Conservation (phyloP, 2,797 vertebrate species). For the Hydrolagus colliei region DNA sequence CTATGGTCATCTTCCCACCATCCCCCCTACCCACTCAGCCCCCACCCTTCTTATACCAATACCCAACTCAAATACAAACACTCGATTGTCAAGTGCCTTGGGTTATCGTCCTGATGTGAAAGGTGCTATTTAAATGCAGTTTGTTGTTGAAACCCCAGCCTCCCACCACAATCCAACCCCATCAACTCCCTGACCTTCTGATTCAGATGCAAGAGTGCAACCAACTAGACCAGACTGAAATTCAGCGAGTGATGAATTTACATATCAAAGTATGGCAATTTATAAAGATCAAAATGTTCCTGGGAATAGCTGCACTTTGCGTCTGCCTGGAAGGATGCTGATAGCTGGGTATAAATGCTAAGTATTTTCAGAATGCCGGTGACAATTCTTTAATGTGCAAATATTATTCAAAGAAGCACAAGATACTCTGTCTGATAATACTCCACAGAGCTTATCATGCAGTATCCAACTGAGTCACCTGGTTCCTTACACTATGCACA, state of each 20-base stretch:
- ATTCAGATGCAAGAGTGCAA: too few relatives aligned
- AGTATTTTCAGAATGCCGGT: background rate
- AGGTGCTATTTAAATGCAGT: too few relatives aligned
- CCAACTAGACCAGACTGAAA: background rate
- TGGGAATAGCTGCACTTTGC: slow-evolving; percentile 19
- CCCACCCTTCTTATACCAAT: too few relatives aligned
- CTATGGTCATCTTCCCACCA: too few relatives aligned
- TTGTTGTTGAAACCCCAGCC: too few relatives aligned
- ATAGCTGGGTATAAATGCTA: background rate
- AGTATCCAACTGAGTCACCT: background rate
- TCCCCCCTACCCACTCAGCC: too few relatives aligned
- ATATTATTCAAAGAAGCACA: slow-evolving; percentile 10
- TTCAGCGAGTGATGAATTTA: background rate
- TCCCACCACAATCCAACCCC: too few relatives aligned
- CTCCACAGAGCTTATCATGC: background rate
- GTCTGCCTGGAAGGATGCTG: slow-evolving; percentile 3
- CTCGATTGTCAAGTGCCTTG: too few relatives aligned
- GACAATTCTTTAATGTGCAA: background rate
- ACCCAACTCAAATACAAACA: too few relatives aligned
- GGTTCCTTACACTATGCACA: slow-evolving; percentile 2
- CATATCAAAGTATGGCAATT: slow-evolving; percentile 31
- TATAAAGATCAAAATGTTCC: slow-evolving; percentile 16
- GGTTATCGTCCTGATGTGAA: too few relatives aligned
- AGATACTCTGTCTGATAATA: slow-evolving; percentile 33
- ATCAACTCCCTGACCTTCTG: too few relatives aligned